Conservation (phyloP, 2,113 vertebrate genomes). For the Psettodes erumei region DNA sequence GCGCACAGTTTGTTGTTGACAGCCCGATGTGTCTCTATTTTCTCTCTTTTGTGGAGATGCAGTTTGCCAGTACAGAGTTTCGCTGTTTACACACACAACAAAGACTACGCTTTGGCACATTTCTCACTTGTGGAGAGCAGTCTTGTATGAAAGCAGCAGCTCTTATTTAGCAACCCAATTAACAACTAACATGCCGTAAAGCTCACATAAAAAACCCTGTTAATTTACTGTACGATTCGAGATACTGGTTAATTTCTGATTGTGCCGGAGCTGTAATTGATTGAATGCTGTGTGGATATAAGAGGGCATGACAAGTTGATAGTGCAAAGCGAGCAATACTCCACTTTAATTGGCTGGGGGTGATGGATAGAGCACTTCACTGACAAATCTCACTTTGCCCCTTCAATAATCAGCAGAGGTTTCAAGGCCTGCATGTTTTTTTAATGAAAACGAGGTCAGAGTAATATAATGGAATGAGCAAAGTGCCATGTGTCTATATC, state of each 20-base stretch:
- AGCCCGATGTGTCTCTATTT: conserved; percentile 9
- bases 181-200: background rate
- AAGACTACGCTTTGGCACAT: background rate
- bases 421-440: background rate
- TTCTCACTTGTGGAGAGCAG: background rate
- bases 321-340: conserved; percentile 43
- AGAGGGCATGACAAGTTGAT: conserved; percentile 23
- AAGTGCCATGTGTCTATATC: background rate
- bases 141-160: background rate
- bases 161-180: conserved; percentile 10
- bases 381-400: conserved; percentile 35
- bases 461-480: background rate
- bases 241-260: conserved; percentile 16
- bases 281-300: conserved; percentile 17
- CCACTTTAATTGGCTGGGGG: conserved; percentile 53
- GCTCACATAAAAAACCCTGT: background rate
- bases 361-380: conserved; percentile 17
- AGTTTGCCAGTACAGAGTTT: background rate
- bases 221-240: background rate
- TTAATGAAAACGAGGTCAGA: conserved; percentile 13
- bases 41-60: conserved; percentile 6
- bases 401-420: conserved; percentile 40
- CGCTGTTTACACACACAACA: background rate
- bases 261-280: conserved; percentile 32
- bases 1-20: conserved; percentile 6